Conservation (phyloP, 2,888 invertebrate genomes). For the Plutella xylostella region DNA sequence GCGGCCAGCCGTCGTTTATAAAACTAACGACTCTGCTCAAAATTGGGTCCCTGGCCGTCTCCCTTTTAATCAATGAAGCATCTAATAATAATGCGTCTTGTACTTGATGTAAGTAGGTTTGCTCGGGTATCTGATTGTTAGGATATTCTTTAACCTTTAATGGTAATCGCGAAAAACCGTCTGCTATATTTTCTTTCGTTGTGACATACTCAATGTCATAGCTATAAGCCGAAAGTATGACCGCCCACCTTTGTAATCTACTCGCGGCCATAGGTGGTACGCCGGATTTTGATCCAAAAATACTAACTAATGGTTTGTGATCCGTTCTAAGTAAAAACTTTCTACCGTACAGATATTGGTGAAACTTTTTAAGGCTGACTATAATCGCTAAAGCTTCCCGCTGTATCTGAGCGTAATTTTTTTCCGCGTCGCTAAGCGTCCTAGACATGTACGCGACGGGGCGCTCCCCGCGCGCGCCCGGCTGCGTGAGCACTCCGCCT, state of each 20-base stretch:
- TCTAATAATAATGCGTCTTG: too few relatives aligned
- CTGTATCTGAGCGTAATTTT: not conserved
- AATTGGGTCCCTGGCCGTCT: too few relatives aligned
- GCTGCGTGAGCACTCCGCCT: not conserved
- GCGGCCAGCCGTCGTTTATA: too few relatives aligned
- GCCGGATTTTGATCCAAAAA: not conserved
- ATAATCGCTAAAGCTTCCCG: not conserved
- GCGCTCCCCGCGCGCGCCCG: not conserved
- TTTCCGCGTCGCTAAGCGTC: not conserved
- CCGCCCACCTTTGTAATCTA: not conserved
- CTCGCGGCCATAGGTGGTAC: too few relatives aligned
- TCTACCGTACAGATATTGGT: not conserved
- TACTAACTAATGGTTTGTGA: not conserved
- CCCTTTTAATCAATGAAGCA: too few relatives aligned
- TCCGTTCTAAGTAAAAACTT: not conserved
- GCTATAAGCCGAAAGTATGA: not conserved
- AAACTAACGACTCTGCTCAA: too few relatives aligned
- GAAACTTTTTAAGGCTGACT: not conserved
- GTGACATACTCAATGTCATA: not conserved
- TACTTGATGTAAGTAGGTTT: too few relatives aligned
- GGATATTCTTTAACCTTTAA: too few relatives aligned
- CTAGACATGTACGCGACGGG: slow-evolving; percentile 15
- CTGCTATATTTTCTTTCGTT: not conserved
- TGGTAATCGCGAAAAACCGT: too few relatives aligned
- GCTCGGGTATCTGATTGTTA: too few relatives aligned